Percentiles rank a stretch among this genome's conserved stretches.
phyloP scores from a whole-genome alignment of 2,888 invertebrate genomes.

The Eupithecia inturbata region DNA sequence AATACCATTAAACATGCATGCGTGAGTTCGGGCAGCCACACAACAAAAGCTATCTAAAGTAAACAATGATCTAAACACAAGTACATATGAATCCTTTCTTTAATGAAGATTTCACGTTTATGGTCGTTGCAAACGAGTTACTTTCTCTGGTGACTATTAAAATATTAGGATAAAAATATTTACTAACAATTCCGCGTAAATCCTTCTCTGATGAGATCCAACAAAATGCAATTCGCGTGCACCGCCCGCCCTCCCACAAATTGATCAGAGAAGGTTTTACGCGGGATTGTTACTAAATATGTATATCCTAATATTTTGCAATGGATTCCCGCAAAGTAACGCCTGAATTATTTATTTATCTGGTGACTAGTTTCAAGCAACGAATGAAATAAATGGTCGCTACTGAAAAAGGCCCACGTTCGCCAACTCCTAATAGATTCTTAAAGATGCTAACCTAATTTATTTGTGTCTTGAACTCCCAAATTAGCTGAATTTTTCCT shows the following conservation, averaged over 20 bases:
- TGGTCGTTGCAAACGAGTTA: not conserved
- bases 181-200: no score
- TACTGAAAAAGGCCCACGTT: not conserved
- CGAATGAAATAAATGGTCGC: not conserved
- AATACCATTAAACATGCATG: slow-evolving; percentile 1
- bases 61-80: not conserved
- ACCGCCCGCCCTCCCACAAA: no score
- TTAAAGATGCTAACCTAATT: not conserved
- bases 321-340: no score
- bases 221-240: no score
- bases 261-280: no score
- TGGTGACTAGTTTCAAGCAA: not conserved
- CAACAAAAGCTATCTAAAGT: not conserved
- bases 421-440: not conserved
- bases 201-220: no score
- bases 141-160: not conserved
- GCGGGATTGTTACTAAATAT: no score
- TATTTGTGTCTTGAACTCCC: not conserved
- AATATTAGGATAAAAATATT: no score
- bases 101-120: not conserved
- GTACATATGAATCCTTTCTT: not conserved
- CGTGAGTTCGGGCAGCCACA: slow-evolving; percentile 1
- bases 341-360: no score
- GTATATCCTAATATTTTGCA: no score
- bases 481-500: not conserved